Evolutionary conservation across 2,888 invertebrate genomes (phyloP).

Genomic region (Drosophila prostipennis): DNA sequence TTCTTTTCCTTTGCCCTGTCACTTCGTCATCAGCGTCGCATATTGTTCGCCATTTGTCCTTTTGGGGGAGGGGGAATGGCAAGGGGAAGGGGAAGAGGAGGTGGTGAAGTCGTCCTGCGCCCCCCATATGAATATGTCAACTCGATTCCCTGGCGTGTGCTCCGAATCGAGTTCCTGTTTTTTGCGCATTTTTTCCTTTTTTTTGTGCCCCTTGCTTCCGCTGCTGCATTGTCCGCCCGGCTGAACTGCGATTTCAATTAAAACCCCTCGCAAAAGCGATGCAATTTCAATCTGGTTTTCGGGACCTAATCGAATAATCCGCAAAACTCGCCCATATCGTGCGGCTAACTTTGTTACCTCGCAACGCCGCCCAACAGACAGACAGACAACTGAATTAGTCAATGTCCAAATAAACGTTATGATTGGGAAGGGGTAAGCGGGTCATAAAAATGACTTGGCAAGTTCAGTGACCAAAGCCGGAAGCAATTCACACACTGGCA

Average conservation of each 20-base stretch:
- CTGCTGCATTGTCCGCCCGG: slow-evolving; percentile 22
- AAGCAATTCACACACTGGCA: slow-evolving; percentile 34
- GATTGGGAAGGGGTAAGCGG: too few relatives aligned
- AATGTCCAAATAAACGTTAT: slow-evolving; percentile 3
- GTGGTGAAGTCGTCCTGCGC: background rate
- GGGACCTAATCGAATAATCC: slow-evolving; percentile 26
- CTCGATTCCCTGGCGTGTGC: slow-evolving; percentile 55
- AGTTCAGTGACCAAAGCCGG: slow-evolving; percentile 45
- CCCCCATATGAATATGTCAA: slow-evolving; percentile 44
- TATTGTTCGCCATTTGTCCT: slow-evolving; percentile 57
- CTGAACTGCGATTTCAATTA: slow-evolving; percentile 58
- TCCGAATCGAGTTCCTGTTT: slow-evolving; percentile 15
- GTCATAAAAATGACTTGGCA: too few relatives aligned
- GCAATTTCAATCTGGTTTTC: slow-evolving; percentile 25
- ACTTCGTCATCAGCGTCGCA: slow-evolving; percentile 62
- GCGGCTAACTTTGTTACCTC: background rate
- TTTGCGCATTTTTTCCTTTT: slow-evolving; percentile 14
- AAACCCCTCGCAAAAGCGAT: slow-evolving; percentile 21
- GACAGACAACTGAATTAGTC: slow-evolving; percentile 1
- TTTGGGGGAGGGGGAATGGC: background rate
- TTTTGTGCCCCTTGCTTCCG: slow-evolving; percentile 10
- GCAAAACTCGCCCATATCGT: slow-evolving; percentile 1
- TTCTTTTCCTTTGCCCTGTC: slow-evolving; percentile 41
- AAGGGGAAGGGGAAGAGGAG: background rate
- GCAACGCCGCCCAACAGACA: background rate